These are phyloP conservation scores for Oxycera nigricornis DNA, from an alignment of 2,888 invertebrate species.

Conservation along the genomic window DNA sequence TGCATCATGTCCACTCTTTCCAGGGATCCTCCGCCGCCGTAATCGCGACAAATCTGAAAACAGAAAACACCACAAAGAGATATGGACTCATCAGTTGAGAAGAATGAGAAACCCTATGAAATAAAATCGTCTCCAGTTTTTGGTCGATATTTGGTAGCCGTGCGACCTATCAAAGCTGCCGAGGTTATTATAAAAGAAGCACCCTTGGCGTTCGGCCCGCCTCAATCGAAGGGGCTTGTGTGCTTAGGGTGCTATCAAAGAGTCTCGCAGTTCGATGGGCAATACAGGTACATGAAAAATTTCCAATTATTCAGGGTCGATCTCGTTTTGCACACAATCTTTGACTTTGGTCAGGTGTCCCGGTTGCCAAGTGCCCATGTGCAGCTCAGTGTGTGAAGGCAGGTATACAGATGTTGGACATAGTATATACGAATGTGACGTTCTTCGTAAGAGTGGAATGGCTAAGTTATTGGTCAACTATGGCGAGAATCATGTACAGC, in stretches of 20 bases:
- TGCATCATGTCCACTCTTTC: too few relatives aligned
- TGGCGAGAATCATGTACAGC: conserved; percentile 51
- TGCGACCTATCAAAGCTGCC: conserved; percentile 71
- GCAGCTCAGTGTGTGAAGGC: conserved; percentile 68
- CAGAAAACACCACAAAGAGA: neutral
- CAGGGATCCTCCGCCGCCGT: too few relatives aligned
- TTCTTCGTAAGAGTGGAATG: conserved; percentile 61
- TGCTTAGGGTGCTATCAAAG: conserved; percentile 76
- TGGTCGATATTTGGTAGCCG: conserved; percentile 73
- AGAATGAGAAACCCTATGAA: conserved; percentile 64
- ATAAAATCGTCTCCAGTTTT: conserved; percentile 67
- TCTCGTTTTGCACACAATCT: neutral
- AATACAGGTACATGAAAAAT: conserved; percentile 51
- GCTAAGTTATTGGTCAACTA: conserved; percentile 54
- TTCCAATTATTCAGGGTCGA: neutral
- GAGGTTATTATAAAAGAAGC: conserved; percentile 73
- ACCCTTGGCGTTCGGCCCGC: conserved; percentile 79
- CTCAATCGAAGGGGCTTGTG: conserved; percentile 71
- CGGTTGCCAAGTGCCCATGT: conserved; percentile 80
- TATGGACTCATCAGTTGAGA: neutral
- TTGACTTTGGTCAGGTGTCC: conserved; percentile 64
- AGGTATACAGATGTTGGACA: conserved; percentile 66
- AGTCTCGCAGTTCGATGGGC: conserved; percentile 50
- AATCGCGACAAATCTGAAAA: too few relatives aligned
- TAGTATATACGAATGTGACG: conserved; percentile 67